Percentiles rank a stretch among this genome's conserved stretches.
Evolutionary conservation across 1,140 invertebrate genomes (phyloP).

Genomic region (Phenacoccus solenopsis): DNA sequence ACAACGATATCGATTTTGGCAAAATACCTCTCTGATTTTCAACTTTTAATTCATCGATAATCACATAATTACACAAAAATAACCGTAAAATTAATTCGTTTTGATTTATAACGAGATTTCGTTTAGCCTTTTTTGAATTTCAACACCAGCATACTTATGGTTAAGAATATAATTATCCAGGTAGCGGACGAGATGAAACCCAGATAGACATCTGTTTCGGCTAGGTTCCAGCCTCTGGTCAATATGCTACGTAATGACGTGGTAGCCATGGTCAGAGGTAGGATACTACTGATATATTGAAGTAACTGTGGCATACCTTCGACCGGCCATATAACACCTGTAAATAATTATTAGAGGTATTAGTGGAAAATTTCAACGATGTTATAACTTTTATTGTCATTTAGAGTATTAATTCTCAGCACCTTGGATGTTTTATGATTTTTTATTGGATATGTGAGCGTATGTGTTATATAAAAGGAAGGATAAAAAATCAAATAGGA

Average conservation of each 20-base stretch:
- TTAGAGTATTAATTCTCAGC: too few relatives aligned
- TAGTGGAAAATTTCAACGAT: background rate
- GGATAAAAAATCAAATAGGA: too few relatives aligned
- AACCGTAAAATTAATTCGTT: background rate
- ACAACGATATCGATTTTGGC: background rate
- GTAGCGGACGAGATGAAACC: constrained; percentile 70
- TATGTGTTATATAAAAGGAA: too few relatives aligned
- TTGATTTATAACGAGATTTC: background rate
- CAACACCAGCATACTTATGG: constrained; percentile 59
- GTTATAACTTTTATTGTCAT: too few relatives aligned
- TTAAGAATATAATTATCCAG: constrained; percentile 75
- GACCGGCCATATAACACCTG: constrained; percentile 65
- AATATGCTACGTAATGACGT: constrained; percentile 77
- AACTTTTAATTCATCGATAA: background rate
- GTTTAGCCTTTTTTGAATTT: constrained; percentile 69
- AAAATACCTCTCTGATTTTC: background rate
- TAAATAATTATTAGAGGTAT: constrained; percentile 11
- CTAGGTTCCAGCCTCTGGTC: constrained; percentile 72
- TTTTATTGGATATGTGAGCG: too few relatives aligned
- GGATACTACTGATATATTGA: constrained; percentile 58
- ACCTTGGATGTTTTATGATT: too few relatives aligned
- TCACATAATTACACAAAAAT: background rate
- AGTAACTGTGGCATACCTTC: constrained; percentile 58
- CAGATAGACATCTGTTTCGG: constrained; percentile 60
- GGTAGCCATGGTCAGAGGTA: constrained; percentile 87